Evolutionary conservation across 1,140 invertebrate species (phyloP).

Genomic region (Aphis gossypii): DNA sequence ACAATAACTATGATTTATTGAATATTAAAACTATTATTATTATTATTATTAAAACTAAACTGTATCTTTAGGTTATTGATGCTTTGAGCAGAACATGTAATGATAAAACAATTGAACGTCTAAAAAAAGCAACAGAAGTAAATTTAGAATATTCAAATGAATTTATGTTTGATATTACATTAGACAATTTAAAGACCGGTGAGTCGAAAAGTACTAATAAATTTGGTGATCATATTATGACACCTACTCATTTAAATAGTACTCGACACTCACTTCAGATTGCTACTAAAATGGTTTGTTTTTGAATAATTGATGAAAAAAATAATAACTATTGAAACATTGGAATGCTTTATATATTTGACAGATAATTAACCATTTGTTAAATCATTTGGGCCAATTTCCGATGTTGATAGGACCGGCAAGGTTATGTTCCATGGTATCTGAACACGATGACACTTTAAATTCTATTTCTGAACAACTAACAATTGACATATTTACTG

Average conservation of each 20-base stretch:
- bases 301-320: background rate
- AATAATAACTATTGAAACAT: background rate
- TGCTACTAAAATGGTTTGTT: slow-evolving; percentile 72
- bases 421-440: slow-evolving; percentile 82
- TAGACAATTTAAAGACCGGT: slow-evolving; percentile 71
- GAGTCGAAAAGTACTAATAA: slow-evolving; percentile 52
- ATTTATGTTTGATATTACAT: slow-evolving; percentile 74
- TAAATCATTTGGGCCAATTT: slow-evolving; percentile 89
- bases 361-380: slow-evolving; percentile 77
- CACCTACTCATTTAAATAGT: slow-evolving; percentile 61
- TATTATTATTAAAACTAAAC: background rate
- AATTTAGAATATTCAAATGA: slow-evolving; percentile 67
- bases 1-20: background rate
- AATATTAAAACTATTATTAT: background rate
- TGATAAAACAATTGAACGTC: slow-evolving; percentile 31
- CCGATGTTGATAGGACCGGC: slow-evolving; percentile 87
- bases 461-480: slow-evolving; percentile 76
- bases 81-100: slow-evolving; percentile 33
- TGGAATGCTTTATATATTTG: slow-evolving; percentile 48
- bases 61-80: slow-evolving; percentile 27
- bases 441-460: slow-evolving; percentile 91
- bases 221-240: slow-evolving; percentile 41
- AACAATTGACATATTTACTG: slow-evolving; percentile 73
- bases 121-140: slow-evolving; percentile 59
- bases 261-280: slow-evolving; percentile 67